Percentiles rank a stretch among this genome's conserved stretches.
These are phyloP conservation scores for Cisticola juncidis DNA, from an alignment of 2,113 vertebrate species.

Conservation along the genomic window DNA sequence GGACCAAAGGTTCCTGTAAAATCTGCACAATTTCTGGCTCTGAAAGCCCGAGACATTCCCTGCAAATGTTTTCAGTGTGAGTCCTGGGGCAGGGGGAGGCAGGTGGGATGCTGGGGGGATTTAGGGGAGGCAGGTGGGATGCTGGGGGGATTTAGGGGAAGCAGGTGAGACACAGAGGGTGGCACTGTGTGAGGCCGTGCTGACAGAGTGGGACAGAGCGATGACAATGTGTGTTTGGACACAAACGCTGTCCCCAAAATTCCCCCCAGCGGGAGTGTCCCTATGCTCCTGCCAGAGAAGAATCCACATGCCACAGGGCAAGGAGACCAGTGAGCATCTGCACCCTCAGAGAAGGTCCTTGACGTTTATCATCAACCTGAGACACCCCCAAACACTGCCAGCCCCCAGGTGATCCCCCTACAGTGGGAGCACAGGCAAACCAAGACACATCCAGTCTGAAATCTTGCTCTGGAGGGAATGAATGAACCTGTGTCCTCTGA, in stretches of 20 bases:
- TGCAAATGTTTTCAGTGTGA: background rate
- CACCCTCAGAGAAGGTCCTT: background rate
- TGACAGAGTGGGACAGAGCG: accelerated
- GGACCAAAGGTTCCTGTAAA: background rate
- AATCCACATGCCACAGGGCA: background rate
- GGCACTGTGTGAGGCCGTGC: accelerated
- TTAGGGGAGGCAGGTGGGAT: background rate
- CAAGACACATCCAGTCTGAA: background rate
- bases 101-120: background rate
- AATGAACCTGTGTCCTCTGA: background rate
- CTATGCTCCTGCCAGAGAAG: background rate
- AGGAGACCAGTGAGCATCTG: background rate
- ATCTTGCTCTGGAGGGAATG: background rate
- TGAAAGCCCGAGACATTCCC: accelerated
- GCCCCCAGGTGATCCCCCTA: background rate
- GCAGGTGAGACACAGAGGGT: background rate
- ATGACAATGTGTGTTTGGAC: background rate
- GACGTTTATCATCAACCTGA: background rate
- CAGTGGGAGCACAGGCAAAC: background rate
- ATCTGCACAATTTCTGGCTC: background rate
- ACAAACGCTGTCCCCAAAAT: background rate
- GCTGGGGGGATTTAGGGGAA: too few relatives aligned
- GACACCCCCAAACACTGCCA: background rate
- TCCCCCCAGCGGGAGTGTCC: accelerated
- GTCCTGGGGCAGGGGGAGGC: background rate